Conservation (phyloP, 1,140 invertebrate genomes). For the Apocrypta bakeri region DNA sequence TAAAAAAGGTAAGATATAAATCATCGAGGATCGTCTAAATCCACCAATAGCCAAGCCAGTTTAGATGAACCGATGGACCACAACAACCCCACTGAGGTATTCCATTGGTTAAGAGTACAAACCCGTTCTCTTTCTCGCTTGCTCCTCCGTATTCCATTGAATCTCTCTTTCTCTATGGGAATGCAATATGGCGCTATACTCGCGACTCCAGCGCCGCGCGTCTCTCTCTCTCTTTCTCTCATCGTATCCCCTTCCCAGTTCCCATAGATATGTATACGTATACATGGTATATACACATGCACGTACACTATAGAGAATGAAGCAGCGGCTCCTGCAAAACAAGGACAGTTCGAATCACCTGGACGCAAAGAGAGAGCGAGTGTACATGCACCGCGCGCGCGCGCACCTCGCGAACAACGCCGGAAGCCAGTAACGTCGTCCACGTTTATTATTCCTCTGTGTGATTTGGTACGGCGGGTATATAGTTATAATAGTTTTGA, state of each 20-base stretch:
- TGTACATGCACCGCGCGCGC: no score
- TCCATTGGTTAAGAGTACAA: neutral
- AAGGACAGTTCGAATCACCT: neutral
- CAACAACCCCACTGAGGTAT: neutral
- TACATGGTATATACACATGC: neutral
- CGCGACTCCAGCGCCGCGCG: constrained; percentile 14
- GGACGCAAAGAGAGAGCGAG: neutral
- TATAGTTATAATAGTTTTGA: neutral
- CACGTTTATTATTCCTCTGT: neutral
- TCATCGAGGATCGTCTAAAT: no score
- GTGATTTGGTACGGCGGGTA: neutral
- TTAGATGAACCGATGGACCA: neutral
- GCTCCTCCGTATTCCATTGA: neutral
- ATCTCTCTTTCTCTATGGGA: neutral
- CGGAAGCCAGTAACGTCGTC: no score
- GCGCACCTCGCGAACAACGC: no score
- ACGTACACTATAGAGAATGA: neutral
- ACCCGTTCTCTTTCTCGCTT: neutral
- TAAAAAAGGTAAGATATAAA: no score
- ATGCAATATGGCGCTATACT: neutral
- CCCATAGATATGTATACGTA: constrained; percentile 11
- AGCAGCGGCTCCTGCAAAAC: neutral
- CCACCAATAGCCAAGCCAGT: neutral
- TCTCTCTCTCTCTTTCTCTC: neutral
- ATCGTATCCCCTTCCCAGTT: neutral